These are phyloP conservation scores for Zaprionus camerounensis DNA, from an alignment of 1,140 invertebrate genomes.

Conservation along the genomic window DNA sequence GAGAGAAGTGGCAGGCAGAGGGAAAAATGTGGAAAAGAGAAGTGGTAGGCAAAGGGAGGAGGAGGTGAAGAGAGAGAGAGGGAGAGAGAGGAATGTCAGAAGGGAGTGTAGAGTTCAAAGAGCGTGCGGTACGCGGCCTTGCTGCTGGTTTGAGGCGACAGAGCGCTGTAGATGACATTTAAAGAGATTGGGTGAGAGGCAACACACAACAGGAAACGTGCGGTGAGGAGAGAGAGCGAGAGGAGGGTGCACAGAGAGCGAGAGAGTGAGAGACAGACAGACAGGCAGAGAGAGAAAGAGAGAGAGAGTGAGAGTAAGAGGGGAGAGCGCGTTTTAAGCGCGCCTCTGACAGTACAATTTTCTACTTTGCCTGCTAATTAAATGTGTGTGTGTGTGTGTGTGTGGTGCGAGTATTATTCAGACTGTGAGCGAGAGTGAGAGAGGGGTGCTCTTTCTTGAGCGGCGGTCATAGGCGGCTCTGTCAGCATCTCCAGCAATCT, in stretches of 20 bases:
- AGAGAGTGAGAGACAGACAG: not conserved
- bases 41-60: not conserved
- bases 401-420: slow-evolving; percentile 7
- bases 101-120: slow-evolving; percentile 59
- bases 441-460: slow-evolving; percentile 70
- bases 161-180: slow-evolving; percentile 47
- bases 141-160: slow-evolving; percentile 42
- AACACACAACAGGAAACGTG: not conserved
- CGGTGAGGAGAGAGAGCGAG: not conserved
- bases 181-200: slow-evolving; percentile 60
- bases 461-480: slow-evolving; percentile 33
- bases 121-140: slow-evolving; percentile 45
- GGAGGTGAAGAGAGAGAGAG: no score
- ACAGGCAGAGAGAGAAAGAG: not conserved
- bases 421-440: slow-evolving; percentile 29
- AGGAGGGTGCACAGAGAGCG: not conserved
- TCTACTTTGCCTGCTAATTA: slow-evolving; percentile 66
- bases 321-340: slow-evolving; percentile 39
- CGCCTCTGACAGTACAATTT: slow-evolving; percentile 53
- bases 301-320: slow-evolving; percentile 16
- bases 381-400: slow-evolving; percentile 44
- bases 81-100: slow-evolving; percentile 8
- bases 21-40: no score
- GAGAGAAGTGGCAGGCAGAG: no score
- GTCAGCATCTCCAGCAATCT: slow-evolving; percentile 68